These are phyloP conservation scores for Trochalopteron elliotii DNA, from an alignment of 2,113 vertebrate genomes.

Conservation along the genomic window DNA sequence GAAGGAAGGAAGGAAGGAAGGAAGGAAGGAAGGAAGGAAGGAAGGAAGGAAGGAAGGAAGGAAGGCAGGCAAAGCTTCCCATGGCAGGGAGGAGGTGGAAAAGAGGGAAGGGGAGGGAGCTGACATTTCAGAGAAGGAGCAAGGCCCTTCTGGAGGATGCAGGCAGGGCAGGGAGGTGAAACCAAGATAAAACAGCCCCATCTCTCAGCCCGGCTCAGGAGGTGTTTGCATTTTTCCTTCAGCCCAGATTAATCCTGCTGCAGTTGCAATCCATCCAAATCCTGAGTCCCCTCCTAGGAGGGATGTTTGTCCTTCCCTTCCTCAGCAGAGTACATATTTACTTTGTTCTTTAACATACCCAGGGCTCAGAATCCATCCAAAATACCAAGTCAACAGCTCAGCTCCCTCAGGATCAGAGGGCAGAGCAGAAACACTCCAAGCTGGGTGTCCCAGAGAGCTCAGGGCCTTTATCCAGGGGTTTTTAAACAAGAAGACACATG, in stretches of 20 bases:
- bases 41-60: too few species aligned
- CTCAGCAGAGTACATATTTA: background rate
- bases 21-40: too few species aligned
- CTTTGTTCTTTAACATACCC: background rate
- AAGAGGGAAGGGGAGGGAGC: background rate
- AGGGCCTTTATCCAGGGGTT: background rate
- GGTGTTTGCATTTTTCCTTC: background rate
- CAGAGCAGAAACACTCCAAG: background rate
- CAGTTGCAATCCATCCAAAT: background rate
- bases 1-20: too few species aligned
- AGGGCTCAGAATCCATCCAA: background rate
- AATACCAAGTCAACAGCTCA: background rate
- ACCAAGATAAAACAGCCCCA: background rate
- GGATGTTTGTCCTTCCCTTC: background rate
- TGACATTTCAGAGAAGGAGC: background rate
- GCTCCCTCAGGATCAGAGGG: background rate
- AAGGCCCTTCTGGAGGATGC: background rate
- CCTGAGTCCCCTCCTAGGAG: background rate
- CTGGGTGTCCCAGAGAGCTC: background rate
- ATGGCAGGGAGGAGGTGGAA: background rate
- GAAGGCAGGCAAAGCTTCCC: conserved; percentile 18
- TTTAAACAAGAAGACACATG: background rate
- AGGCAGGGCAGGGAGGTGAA: background rate
- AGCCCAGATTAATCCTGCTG: background rate
- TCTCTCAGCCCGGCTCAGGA: background rate